These are phyloP conservation scores for Grantiella picta DNA, from an alignment of 2,113 vertebrate species.

Conservation along the genomic window DNA sequence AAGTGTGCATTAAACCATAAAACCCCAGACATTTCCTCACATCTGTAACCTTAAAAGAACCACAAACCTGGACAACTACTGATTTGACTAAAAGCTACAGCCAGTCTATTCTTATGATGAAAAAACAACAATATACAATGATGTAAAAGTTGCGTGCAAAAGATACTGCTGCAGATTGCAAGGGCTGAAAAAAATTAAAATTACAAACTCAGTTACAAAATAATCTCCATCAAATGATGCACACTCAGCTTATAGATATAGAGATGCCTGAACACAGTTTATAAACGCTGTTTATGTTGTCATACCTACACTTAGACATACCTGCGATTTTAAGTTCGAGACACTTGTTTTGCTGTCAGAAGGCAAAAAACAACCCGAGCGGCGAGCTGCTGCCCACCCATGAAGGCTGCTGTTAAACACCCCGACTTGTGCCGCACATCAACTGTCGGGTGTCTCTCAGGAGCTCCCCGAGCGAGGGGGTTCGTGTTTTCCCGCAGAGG, in stretches of 20 bases:
- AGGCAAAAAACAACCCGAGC: rapidly evolving
- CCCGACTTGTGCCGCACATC: rapidly evolving
- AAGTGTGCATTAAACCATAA: background rate
- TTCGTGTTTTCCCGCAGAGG: rapidly evolving
- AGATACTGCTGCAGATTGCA: background rate
- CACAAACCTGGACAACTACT: background rate
- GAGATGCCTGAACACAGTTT: rapidly evolving
- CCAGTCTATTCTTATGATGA: background rate
- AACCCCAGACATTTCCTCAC: background rate
- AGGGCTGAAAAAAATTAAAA: background rate
- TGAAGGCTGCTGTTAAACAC: rapidly evolving
- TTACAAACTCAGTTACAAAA: background rate
- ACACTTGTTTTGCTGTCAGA: background rate
- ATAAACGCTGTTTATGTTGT: background rate
- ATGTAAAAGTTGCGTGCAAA: rapidly evolving
- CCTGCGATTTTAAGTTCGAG: background rate
- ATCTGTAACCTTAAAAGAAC: background rate
- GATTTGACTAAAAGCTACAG: background rate
- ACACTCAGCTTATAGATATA: background rate
- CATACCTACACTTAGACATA: background rate
- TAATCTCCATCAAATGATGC: background rate
- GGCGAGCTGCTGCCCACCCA: background rate
- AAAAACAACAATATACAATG: background rate
- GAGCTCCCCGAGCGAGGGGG: rapidly evolving
- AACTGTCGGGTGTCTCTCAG: rapidly evolving